phyloP scores from a whole-genome alignment of 2,888 invertebrate genomes.

The Dynastes tityus region DNA sequence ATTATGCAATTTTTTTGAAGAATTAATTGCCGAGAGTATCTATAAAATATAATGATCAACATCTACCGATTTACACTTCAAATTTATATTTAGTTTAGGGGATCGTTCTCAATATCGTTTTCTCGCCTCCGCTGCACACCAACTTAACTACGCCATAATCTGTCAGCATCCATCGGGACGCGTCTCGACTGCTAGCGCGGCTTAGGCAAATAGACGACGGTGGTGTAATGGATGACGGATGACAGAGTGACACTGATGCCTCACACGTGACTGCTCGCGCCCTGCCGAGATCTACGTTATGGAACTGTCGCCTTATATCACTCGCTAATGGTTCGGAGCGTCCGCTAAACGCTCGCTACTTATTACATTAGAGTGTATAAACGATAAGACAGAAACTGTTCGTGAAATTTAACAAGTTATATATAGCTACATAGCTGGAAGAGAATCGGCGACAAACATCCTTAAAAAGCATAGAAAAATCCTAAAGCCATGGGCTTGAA shows the following conservation, averaged over 20 bases:
- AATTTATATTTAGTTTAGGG: slow-evolving; percentile 3
- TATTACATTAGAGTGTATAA: slow-evolving; percentile 52
- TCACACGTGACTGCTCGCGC: slow-evolving; percentile 67
- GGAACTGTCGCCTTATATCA: slow-evolving; percentile 65
- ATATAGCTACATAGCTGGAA: neutral
- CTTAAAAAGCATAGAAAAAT: neutral
- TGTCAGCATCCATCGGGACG: slow-evolving; percentile 36
- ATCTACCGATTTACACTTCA: slow-evolving; percentile 4
- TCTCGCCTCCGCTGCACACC: slow-evolving; percentile 5
- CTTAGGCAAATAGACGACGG: slow-evolving; percentile 50
- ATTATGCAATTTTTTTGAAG: no score
- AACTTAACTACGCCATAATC: slow-evolving; percentile 39
- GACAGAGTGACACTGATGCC: slow-evolving; percentile 67
- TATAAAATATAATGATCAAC: neutral
- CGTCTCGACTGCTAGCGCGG: slow-evolving; percentile 41
- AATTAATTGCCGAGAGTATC: no score
- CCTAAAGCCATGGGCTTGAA: neutral
- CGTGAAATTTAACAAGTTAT: slow-evolving; percentile 40
- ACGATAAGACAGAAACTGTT: slow-evolving; percentile 50
- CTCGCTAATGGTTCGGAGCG: slow-evolving; percentile 62
- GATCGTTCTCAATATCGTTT: slow-evolving; percentile 26
- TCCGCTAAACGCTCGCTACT: slow-evolving; percentile 55
- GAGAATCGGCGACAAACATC: neutral
- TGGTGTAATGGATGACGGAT: slow-evolving; percentile 66
- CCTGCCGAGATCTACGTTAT: slow-evolving; percentile 64